Evolutionary conservation across 2,888 invertebrate genomes (phyloP).

Genomic region (Cybosia mesomella): DNA sequence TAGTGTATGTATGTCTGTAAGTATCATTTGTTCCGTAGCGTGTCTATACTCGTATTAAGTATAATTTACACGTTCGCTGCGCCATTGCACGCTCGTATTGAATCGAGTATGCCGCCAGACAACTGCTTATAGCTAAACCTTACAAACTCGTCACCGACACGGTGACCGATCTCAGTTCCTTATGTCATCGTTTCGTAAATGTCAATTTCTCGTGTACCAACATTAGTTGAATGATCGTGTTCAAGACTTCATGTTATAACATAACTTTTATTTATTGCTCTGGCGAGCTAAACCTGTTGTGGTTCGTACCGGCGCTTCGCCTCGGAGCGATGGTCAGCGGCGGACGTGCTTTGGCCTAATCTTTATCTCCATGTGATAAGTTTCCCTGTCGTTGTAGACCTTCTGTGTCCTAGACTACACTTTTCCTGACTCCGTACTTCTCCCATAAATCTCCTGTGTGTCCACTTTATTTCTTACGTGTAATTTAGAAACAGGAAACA

Average conservation of each 20-base stretch:
- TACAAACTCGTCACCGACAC: no score
- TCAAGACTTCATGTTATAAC: background rate
- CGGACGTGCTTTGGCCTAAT: slow-evolving; percentile 41
- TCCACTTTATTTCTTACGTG: slow-evolving; percentile 56
- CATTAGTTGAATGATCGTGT: background rate
- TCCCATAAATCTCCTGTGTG: slow-evolving; percentile 48
- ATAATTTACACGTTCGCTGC: slow-evolving; percentile 39
- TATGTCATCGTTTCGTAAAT: background rate
- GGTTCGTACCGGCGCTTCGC: background rate
- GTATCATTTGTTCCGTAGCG: slow-evolving; percentile 65
- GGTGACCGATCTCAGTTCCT: background rate
- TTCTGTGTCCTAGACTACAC: slow-evolving; percentile 8
- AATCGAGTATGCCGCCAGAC: background rate
- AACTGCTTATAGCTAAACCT: background rate
- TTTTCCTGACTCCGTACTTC: slow-evolving; percentile 31
- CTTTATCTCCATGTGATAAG: slow-evolving; percentile 24
- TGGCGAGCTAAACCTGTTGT: background rate
- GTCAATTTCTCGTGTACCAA: background rate
- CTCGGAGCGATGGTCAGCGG: slow-evolving; percentile 8
- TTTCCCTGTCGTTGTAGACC: slow-evolving; percentile 8
- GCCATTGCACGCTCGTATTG: background rate
- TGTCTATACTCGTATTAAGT: slow-evolving; percentile 53
- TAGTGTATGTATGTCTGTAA: slow-evolving; percentile 60
- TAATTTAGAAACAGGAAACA: slow-evolving; percentile 75
- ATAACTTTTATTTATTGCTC: background rate